These are phyloP conservation scores for Balanococcus diminutus DNA, from an alignment of 2,888 invertebrate species.

Conservation along the genomic window DNA sequence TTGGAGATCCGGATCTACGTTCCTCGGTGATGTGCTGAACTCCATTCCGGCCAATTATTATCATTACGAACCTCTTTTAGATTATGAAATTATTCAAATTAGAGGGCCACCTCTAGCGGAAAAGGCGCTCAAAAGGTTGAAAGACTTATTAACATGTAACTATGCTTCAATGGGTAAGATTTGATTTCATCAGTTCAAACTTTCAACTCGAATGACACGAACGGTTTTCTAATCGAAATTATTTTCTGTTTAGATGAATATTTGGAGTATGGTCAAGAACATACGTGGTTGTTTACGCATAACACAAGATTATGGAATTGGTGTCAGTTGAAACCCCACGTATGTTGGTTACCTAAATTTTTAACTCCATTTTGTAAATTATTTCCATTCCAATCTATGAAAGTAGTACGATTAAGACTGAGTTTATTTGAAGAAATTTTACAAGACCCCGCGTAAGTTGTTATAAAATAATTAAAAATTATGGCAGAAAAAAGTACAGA, in stretches of 20 bases:
- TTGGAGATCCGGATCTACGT: constrained; percentile 90
- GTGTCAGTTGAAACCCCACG: constrained; percentile 71
- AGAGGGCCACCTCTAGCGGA: constrained; percentile 75
- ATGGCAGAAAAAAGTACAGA: background rate
- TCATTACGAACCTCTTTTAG: constrained; percentile 86
- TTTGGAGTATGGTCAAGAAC: constrained; percentile 76
- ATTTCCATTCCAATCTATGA: constrained; percentile 89
- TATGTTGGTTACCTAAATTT: constrained; percentile 74
- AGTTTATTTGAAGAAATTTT: constrained; percentile 74
- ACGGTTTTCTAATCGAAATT: background rate
- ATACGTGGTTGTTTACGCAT: constrained; percentile 82
- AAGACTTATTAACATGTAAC: constrained; percentile 77
- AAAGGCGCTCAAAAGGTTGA: constrained; percentile 71
- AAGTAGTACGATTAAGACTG: constrained; percentile 79
- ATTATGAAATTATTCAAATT: constrained; percentile 82
- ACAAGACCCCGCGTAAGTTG: constrained; percentile 72
- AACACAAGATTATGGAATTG: constrained; percentile 83
- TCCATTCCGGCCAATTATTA: constrained; percentile 86
- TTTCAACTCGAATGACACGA: background rate
- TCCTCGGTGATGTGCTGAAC: constrained; percentile 83
- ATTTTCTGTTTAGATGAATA: constrained; percentile 67
- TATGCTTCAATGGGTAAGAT: constrained; percentile 70
- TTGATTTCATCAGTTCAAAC: background rate
- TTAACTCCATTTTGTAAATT: constrained; percentile 78
- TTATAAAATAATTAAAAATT: background rate